These are phyloP conservation scores for Dioctria linearis DNA, from an alignment of 2,888 invertebrate species.

Conservation along the genomic window DNA sequence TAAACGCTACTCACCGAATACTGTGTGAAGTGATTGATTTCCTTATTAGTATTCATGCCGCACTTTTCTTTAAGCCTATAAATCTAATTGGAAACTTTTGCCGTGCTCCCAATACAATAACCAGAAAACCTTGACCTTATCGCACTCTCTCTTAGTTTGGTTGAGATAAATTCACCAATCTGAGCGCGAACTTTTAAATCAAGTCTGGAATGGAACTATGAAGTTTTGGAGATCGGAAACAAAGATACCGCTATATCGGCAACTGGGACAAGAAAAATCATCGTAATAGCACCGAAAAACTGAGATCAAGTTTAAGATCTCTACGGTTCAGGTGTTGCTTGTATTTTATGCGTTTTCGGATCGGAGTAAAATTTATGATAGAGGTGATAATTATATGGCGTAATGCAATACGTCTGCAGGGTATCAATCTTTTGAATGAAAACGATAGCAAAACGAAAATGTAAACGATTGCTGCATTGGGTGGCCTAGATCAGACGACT, in stretches of 20 bases:
- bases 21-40: constrained; percentile 1
- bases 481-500: constrained; percentile 33
- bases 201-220: not conserved
- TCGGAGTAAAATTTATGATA: constrained; percentile 37
- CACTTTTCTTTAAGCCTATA: constrained; percentile 29
- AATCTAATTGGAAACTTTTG: constrained; percentile 27
- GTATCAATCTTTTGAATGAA: constrained; percentile 41
- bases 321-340: not conserved
- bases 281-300: not conserved
- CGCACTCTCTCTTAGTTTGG: not conserved
- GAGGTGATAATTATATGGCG: constrained; percentile 35
- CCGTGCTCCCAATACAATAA: constrained; percentile 15
- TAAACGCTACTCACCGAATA: not conserved
- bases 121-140: constrained; percentile 46
- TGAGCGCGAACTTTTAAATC: not conserved
- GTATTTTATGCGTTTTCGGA: constrained; percentile 18
- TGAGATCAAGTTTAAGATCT: not conserved
- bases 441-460: not conserved
- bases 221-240: constrained; percentile 22
- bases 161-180: not conserved
- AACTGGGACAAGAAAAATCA: not conserved
- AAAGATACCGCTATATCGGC: not conserved
- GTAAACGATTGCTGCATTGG: not conserved
- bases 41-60: constrained; percentile 35
- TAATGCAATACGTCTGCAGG: not conserved